Conservation (phyloP, 2,113 vertebrate genomes). For the Suncus etruscus region DNA sequence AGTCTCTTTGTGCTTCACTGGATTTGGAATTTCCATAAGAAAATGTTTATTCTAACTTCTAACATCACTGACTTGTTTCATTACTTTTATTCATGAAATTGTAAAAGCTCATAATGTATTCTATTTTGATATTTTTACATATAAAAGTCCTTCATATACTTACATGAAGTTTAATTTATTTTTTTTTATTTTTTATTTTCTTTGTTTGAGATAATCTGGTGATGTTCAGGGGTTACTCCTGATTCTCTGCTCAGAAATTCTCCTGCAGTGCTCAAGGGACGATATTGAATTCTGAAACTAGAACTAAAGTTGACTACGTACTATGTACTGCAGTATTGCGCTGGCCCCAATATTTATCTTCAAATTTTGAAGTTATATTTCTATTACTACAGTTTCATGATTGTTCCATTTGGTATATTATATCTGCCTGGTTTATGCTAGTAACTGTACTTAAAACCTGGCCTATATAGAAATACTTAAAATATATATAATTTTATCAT, state of each 20-base stretch:
- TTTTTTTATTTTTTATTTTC: too few species aligned
- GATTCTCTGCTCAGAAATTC: too few species aligned
- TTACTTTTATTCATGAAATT: conserved; percentile 34
- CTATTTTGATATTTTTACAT: not conserved
- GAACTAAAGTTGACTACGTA: too few species aligned
- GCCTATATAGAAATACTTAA: conserved; percentile 35
- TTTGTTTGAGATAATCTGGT: too few species aligned
- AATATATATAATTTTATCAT: not conserved
- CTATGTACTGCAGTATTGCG: too few species aligned
- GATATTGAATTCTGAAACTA: too few species aligned
- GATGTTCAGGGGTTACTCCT: too few species aligned
- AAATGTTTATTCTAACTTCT: not conserved
- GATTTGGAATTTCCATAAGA: not conserved
- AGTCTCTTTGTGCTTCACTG: not conserved
- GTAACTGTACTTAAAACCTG: not conserved
- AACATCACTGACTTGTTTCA: not conserved
- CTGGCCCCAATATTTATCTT: too few species aligned
- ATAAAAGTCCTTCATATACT: not conserved
- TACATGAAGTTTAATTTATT: not conserved
- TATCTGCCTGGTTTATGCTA: not conserved
- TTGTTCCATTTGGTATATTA: not conserved
- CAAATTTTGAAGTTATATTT: not conserved
- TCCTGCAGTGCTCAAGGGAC: too few species aligned
- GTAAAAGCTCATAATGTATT: not conserved
- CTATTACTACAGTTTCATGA: not conserved